Base-by-base conservation (phyloP, 2,797 vertebrate species). In the Sternarchorhynchus goeldii region DNA sequence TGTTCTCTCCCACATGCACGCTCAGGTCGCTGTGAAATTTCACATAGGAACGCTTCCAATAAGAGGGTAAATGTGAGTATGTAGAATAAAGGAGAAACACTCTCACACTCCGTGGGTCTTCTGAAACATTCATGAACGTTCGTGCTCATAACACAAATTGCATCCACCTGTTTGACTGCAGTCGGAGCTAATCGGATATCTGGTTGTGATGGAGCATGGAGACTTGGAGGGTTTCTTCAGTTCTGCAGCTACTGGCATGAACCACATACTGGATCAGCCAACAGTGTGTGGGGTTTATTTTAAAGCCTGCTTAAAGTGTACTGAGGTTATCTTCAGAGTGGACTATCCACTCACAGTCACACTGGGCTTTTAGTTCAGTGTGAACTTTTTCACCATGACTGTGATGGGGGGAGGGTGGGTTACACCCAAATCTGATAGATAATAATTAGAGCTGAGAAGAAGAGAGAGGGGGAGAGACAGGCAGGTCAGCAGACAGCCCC, bases 351-450 rank as follows among this genome's bases (percentile, higher is more conserved):
- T 12, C 45, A 14, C 36, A 41, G 10, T 21, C 45, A 16, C 16
- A 29, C 39, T 25, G 65, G 20, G 20, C n/a, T 21, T 41, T 65
- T 21, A 65, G 34, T 16, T 67, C 2, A 25, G 39, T 67, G n/a
- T 45, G 41, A 68, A 18, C 25, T 17, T 20, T 50, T 29, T 29
- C 41, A 41, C 16, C 34, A 14, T 68, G 39, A 32, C 25, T 55
- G 5, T 29, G 65, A 67, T 20, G 2, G 8, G 20, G 65, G 7
- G 41, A 67, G 41, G 2, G 8, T 41, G 7, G 41, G 34, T 41
- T 69, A 25, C 25, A 31, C 73, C 86, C 87, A 88, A 90, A 90
- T 93, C 87, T 69, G 82, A 91, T 92, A 89, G 89, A 87, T 50
- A 64, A 17, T 53, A 50, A 68, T 81, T 72, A 68, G 75, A 58